Evolutionary conservation across 2,113 vertebrate species (phyloP).

Genomic region (Heliornis fulica): DNA sequence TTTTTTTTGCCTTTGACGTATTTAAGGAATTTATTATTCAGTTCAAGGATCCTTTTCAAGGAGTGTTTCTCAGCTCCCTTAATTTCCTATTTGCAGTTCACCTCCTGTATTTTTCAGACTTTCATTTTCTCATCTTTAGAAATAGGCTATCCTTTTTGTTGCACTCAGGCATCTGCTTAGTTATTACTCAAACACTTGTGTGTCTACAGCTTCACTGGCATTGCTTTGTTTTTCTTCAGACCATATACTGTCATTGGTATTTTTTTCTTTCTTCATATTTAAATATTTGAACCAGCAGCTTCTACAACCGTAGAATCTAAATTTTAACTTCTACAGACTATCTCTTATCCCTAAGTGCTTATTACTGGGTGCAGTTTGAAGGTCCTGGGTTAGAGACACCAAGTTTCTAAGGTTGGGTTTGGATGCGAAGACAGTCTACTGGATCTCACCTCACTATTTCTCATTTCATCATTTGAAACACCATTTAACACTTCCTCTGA

Average conservation of each 20-base stretch:
- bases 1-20: background rate
- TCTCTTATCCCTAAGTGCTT: background rate
- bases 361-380: background rate
- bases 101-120: background rate
- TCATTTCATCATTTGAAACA: background rate
- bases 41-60: background rate
- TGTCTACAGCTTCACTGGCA: background rate
- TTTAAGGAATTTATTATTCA: background rate
- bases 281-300: background rate
- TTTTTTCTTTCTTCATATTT: background rate
- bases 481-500: background rate
- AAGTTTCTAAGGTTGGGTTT: too few species aligned
- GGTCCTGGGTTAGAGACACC: background rate
- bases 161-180: background rate
- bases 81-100: background rate
- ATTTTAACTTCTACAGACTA: background rate
- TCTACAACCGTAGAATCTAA: background rate
- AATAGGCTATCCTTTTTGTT: background rate
- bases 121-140: background rate
- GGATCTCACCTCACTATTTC: background rate
- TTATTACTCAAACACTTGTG: background rate
- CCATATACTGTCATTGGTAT: background rate
- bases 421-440: background rate
- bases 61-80: background rate
- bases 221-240: background rate